Percentiles rank a stretch among this genome's conserved stretches.
These are phyloP conservation scores for Poecilia gillii DNA, from an alignment of 2,797 vertebrate species.

Conservation along the genomic window DNA sequence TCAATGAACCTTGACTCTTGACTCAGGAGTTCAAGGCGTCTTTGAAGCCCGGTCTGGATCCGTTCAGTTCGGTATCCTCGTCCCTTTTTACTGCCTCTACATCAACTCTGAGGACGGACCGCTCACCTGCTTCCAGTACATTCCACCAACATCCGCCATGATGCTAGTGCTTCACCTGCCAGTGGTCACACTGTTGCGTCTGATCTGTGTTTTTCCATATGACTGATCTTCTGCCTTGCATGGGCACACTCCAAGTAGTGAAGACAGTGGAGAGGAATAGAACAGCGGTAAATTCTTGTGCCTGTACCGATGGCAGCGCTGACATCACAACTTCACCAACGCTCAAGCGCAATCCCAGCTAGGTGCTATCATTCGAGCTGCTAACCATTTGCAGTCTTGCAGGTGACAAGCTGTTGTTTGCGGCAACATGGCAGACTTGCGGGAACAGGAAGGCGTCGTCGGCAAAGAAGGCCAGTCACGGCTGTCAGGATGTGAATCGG, in stretches of 20 bases:
- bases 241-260: neutral
- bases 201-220: neutral
- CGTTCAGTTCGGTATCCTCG: neutral
- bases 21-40: too few relatives aligned
- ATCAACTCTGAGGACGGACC: neutral
- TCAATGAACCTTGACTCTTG: too few relatives aligned
- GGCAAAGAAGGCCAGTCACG: conserved; percentile 27
- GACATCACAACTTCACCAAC: neutral
- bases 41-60: neutral
- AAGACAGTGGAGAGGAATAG: neutral
- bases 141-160: neutral
- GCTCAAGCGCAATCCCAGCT: neutral
- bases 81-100: neutral
- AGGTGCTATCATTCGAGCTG: neutral
- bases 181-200: neutral
- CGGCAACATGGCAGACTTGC: neutral
- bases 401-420: neutral
- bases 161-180: neutral
- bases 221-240: neutral
- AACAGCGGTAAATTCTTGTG: neutral
- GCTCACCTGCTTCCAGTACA: neutral
- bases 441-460: conserved; percentile 14
- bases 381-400: neutral
- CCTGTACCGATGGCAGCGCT: neutral
- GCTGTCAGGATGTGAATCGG: conserved; percentile 49